Evolutionary conservation across 2,888 invertebrate genomes (phyloP).

Genomic region (Drosophila picticornis): DNA sequence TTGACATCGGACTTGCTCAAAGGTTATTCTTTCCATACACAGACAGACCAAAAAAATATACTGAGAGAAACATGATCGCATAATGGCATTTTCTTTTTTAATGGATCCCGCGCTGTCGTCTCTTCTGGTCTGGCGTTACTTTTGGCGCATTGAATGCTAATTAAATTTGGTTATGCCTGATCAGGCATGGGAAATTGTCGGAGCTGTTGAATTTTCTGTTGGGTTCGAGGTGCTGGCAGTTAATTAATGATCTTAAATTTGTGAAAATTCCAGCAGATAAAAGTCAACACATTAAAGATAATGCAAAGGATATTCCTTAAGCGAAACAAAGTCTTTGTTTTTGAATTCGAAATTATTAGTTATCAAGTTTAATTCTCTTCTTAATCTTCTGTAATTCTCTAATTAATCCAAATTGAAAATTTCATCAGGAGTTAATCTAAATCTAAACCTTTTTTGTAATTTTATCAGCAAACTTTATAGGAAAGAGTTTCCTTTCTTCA

Average conservation of each 20-base stretch:
- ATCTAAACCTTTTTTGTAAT: neutral
- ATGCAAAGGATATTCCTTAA: neutral
- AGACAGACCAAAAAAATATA: conserved; percentile 5
- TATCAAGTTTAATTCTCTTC: too few species aligned
- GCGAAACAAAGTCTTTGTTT: neutral
- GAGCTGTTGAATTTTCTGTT: conserved; percentile 13
- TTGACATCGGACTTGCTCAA: conserved; percentile 49
- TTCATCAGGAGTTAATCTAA: fast-evolving
- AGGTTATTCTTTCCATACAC: conserved; percentile 24
- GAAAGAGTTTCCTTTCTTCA: neutral
- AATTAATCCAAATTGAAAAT: neutral
- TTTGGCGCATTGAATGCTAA: conserved; percentile 48
- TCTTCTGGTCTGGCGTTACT: conserved; percentile 28
- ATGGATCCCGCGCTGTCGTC: conserved; percentile 38
- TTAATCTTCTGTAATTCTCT: too few species aligned
- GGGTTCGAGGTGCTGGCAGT: neutral
- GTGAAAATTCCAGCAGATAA: neutral
- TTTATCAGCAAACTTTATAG: neutral
- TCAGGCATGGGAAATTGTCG: conserved; percentile 69
- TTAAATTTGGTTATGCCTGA: conserved; percentile 57
- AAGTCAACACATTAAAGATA: neutral
- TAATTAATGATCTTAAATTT: conserved; percentile 15
- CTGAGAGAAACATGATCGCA: conserved; percentile 13
- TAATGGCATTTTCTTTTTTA: conserved; percentile 22
- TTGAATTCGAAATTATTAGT: neutral